Base-by-base conservation (phyloP, 2,113 vertebrate genomes). In the Nematolebias whitei region DNA sequence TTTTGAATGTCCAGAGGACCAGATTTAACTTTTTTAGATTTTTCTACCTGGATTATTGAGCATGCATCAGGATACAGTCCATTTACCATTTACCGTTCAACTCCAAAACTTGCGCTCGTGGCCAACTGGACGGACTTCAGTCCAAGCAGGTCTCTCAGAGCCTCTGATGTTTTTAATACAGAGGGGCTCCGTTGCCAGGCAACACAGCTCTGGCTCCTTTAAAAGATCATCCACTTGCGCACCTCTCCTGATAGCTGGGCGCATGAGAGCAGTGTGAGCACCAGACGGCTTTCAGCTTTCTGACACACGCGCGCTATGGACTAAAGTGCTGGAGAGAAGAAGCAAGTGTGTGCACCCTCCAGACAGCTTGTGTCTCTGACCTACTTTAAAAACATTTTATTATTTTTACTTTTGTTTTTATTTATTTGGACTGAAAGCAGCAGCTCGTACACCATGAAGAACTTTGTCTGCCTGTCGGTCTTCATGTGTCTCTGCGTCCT, bases 401-500 rank as follows among this genome's bases (percentile, higher is more conserved):
- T 13, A 35, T 10, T 10, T 35, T 35, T 10, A 8, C 10, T 5
- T 35, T 35, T 35, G 5, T 35, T 8, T 35, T 35, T 35, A 8
- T 51, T 29, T 45, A n/a, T n/a, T n/a, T n/a, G 6, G 48, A 47
- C 19, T 8, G n/a, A 0, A 64, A 54, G n/a, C 26, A 29, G 26
- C 26, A 5, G 32, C 32, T 35, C 9, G 32, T 35, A 8, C 32
- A 35, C 47, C 73, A 98, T 97, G 97, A 98, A 95, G 81, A n/a
- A n/a, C n/a, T 83, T 93, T 59, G 65, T 93, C 13, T 59, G 96
- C 63, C 91, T 96, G 38, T 91, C 93, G 15, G 70, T 94, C 66
- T 86, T 94, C 6, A 85, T 95, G 63, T 74, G 92, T 32, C 87
- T 96, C 56, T 77, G 96, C 65, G 78, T 92, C 82, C 90, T 92